phyloP scores from a whole-genome alignment of 2,888 invertebrate species.

The Blastobasis lacticolella region DNA sequence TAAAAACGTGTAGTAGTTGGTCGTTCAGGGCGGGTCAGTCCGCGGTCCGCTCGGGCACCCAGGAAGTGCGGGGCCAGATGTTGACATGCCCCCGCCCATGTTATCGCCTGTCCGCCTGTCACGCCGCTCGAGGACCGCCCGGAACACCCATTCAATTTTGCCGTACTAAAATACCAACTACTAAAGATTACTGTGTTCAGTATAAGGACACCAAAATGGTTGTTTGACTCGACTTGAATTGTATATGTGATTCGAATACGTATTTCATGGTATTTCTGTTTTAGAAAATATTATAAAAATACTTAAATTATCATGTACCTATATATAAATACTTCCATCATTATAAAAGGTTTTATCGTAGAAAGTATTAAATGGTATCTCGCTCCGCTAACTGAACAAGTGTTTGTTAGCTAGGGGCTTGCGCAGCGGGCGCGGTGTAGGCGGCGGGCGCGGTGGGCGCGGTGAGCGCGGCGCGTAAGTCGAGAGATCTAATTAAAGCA shows the following conservation, averaged over 20 bases:
- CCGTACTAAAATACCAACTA: background rate
- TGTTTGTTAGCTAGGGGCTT: constrained; percentile 30
- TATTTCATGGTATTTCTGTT: no score
- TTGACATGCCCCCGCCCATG: constrained; percentile 34
- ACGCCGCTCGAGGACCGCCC: constrained; percentile 17
- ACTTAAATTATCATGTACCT: no score
- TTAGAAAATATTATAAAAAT: no score
- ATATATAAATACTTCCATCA: no score
- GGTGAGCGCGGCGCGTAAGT: constrained; percentile 43
- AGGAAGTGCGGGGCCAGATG: constrained; percentile 53
- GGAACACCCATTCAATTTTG: constrained; percentile 37
- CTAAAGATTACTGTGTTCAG: no score
- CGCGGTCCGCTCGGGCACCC: constrained; percentile 37
- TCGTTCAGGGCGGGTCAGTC: constrained; percentile 31
- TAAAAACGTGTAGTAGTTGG: constrained; percentile 20
- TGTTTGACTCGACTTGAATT: no score
- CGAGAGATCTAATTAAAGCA: constrained; percentile 71
- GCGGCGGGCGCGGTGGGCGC: no score
- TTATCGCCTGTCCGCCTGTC: constrained; percentile 20
- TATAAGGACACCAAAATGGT: no score
- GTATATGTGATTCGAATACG: no score
- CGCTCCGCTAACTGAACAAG: constrained; percentile 64
- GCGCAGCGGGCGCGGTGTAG: no score
- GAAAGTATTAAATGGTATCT: no score
- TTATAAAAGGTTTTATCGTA: no score